phyloP scores from a whole-genome alignment of 2,797 vertebrate genomes.

The Sebastes trivittatus region DNA sequence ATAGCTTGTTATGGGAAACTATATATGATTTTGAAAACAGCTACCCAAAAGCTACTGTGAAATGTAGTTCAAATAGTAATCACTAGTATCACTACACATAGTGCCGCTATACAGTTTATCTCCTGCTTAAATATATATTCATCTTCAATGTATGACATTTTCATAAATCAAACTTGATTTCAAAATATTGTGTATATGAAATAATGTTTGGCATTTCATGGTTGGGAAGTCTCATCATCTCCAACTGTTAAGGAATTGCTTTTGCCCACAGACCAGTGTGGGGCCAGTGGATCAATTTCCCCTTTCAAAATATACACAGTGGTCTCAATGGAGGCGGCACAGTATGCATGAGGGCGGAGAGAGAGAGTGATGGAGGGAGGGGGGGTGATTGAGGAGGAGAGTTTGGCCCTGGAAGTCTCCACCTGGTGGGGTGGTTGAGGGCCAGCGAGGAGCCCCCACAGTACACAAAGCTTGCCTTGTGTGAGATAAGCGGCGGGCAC shows the following conservation, averaged over 20 bases:
- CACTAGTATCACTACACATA: background rate
- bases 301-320: conserved; percentile 82
- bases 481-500: conserved; percentile 79
- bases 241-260: conserved; percentile 74
- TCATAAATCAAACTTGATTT: conserved; percentile 3
- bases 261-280: conserved; percentile 69
- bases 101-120: background rate
- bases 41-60: background rate
- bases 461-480: conserved; percentile 83
- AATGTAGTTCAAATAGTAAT: background rate
- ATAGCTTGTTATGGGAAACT: background rate
- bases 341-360: conserved; percentile 52
- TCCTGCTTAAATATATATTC: background rate
- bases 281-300: conserved; percentile 81
- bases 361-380: conserved; percentile 41
- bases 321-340: conserved; percentile 59
- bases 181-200: conserved; percentile 8
- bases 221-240: conserved; percentile 61
- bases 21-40: background rate
- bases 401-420: conserved; percentile 74
- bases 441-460: conserved; percentile 67
- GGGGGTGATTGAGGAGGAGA: conserved; percentile 39
- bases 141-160: conserved; percentile 6
- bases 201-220: conserved; percentile 51
- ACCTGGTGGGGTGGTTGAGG: conserved; percentile 76